Evolutionary conservation across 1,140 invertebrate species (phyloP).

Genomic region (Aphelenchoides besseyi): DNA sequence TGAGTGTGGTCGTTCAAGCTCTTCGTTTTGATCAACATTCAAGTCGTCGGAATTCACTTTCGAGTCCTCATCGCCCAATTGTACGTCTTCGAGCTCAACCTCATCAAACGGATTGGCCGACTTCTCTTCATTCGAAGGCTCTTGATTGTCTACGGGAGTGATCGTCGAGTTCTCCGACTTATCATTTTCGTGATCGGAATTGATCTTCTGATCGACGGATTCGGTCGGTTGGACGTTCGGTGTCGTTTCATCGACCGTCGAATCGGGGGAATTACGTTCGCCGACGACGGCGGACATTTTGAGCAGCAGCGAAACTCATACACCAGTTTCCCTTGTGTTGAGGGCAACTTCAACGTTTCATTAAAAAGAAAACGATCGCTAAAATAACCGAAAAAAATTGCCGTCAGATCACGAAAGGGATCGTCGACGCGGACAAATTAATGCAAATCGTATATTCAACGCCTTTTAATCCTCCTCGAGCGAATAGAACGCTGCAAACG

Average conservation of each 20-base stretch:
- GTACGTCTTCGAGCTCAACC: constrained; percentile 27
- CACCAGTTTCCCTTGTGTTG: not conserved
- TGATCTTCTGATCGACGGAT: not conserved
- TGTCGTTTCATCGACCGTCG: not conserved
- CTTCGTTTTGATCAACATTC: constrained; percentile 6
- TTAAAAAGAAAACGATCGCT: too few species aligned
- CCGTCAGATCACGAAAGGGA: too few species aligned
- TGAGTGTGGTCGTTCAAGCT: too few species aligned
- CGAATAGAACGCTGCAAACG: not conserved
- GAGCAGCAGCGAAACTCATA: not conserved
- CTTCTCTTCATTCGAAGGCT: not conserved
- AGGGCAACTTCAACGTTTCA: too few species aligned
- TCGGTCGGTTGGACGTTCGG: not conserved
- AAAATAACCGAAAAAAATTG: too few species aligned
- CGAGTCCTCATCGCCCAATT: constrained; percentile 29
- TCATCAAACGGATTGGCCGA: constrained; percentile 15
- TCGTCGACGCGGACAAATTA: too few species aligned
- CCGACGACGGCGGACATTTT: constrained; percentile 2
- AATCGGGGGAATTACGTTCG: not conserved
- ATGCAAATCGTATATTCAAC: too few species aligned
- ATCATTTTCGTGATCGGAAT: not conserved
- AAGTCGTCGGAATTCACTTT: constrained; percentile 14
- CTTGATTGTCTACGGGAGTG: not conserved
- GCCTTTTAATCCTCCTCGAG: not conserved
- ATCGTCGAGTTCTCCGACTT: not conserved